Evolutionary conservation across 2,113 vertebrate species (phyloP), one percentile per base, ranked within the genome.

Genomic region (Sinocyclocheilus anshuiensis): DNA sequence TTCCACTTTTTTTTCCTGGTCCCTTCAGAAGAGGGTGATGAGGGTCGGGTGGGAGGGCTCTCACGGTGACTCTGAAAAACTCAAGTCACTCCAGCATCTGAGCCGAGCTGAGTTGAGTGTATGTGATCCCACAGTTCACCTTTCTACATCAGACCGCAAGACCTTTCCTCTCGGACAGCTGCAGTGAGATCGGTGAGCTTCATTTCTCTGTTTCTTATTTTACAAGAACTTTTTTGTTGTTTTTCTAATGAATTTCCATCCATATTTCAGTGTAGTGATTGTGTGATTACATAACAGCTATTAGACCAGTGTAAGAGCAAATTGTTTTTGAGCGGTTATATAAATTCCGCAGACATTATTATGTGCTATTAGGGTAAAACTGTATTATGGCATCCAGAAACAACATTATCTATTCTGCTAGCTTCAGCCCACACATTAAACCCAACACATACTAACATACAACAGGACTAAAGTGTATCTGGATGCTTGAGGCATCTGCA

Each of bases 21-120:
- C 67, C 88, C 42, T 39, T 84, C 53, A 63, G 24, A 77, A 42
- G 57, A 67, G 53, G 75, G 24, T 75, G 57, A 81, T 53, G 65
- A 75, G 48, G 71, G 22, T 77, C 69, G 45, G 83, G 69, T 80
- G 81, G 88, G 86, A 87, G 88, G 74, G 76, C 75, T 86, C 84
- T 89, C 26, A 81, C 42, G n/a, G 24, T 74, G 72, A 61, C 75
- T 67, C 80, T 26, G 55, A 87, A 84, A 84, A 85, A 87, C 77
- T 82, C 69, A 26, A 59, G 33, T 45, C 76, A 39, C 48, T 81
- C 4, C 26, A 65, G 78, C 67, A 65, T 29, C 59, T 29, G 48
- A 82, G 83, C 55, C 15, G 26, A 87, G 75, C 63, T 16, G n/a
- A 26, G 78, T 59, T 82, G 79, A 74, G 77, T 65, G 45, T 71